Evolutionary conservation across 1,140 invertebrate species (phyloP).

Genomic region (Platyscapa corneri): DNA sequence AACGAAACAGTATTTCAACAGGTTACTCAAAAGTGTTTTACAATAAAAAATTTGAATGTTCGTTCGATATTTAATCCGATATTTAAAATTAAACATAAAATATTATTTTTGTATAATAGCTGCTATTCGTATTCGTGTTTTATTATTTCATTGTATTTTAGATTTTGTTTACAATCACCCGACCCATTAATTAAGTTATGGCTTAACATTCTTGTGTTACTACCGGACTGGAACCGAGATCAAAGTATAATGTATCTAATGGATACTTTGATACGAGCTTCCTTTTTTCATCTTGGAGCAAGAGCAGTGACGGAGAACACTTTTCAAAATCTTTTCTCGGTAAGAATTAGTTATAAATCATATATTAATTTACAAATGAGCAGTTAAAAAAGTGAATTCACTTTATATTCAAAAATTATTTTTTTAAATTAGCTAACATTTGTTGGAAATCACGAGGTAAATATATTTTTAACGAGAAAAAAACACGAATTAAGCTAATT

Average conservation of each 20-base stretch:
- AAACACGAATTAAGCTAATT: no score
- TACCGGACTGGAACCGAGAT: slow-evolving; percentile 81
- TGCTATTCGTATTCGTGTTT: neutral
- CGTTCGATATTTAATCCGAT: no score
- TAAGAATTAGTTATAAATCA: slow-evolving; percentile 54
- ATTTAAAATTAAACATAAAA: no score
- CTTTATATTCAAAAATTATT: slow-evolving; percentile 19
- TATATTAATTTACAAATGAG: neutral
- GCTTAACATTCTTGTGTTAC: slow-evolving; percentile 77
- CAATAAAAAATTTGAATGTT: no score
- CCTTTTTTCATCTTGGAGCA: slow-evolving; percentile 75
- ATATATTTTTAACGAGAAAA: slow-evolving; percentile 10
- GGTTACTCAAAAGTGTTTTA: no score
- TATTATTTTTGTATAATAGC: slow-evolving; percentile 11
- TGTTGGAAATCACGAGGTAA: slow-evolving; percentile 66
- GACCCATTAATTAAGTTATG: slow-evolving; percentile 79
- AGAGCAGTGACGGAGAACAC: slow-evolving; percentile 63
- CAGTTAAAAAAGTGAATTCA: neutral
- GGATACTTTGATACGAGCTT: slow-evolving; percentile 75
- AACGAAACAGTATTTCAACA: no score
- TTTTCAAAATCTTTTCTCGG: slow-evolving; percentile 69
- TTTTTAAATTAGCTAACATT: slow-evolving; percentile 63
- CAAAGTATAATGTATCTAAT: slow-evolving; percentile 78
- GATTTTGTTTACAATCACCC: slow-evolving; percentile 73
- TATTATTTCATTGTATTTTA: slow-evolving; percentile 57